Conservation (phyloP, 2,888 invertebrate species). For the Diarsia mendica region DNA sequence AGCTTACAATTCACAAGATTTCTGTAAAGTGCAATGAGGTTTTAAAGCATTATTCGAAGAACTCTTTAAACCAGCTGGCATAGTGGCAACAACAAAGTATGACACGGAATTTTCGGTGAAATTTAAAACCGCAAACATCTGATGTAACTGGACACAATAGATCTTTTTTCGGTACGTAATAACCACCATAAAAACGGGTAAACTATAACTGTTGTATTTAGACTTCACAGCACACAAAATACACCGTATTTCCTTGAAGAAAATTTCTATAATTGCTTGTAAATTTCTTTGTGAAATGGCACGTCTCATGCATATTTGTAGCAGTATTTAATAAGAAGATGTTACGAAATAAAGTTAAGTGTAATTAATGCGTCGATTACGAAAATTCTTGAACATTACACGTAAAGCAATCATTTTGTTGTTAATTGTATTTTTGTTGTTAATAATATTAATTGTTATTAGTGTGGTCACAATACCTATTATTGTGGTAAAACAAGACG, state of each 20-base stretch:
- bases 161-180: slow-evolving; percentile 31
- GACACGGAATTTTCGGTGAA: slow-evolving; percentile 45
- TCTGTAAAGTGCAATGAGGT: slow-evolving; percentile 21
- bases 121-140: slow-evolving; percentile 50
- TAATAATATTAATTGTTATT: slow-evolving; percentile 6
- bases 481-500: background rate
- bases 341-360: slow-evolving; percentile 41
- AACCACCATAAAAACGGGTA: slow-evolving; percentile 39
- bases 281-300: slow-evolving; percentile 21
- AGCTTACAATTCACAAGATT: slow-evolving; percentile 10
- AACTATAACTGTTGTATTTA: slow-evolving; percentile 36
- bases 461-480: background rate
- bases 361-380: slow-evolving; percentile 40
- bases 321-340: slow-evolving; percentile 26
- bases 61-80: slow-evolving; percentile 18
- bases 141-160: slow-evolving; percentile 53
- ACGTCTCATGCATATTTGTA: slow-evolving; percentile 34
- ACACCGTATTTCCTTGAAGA: slow-evolving; percentile 18
- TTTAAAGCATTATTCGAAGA: slow-evolving; percentile 13
- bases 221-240: slow-evolving; percentile 23
- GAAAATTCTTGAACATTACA: slow-evolving; percentile 37
- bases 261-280: slow-evolving; percentile 34
- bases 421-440: no score
- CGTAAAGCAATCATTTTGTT: slow-evolving; percentile 18
- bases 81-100: slow-evolving; percentile 9